These are phyloP conservation scores for Drosophila santomea DNA, from an alignment of 1,140 invertebrate genomes.

Conservation along the genomic window DNA sequence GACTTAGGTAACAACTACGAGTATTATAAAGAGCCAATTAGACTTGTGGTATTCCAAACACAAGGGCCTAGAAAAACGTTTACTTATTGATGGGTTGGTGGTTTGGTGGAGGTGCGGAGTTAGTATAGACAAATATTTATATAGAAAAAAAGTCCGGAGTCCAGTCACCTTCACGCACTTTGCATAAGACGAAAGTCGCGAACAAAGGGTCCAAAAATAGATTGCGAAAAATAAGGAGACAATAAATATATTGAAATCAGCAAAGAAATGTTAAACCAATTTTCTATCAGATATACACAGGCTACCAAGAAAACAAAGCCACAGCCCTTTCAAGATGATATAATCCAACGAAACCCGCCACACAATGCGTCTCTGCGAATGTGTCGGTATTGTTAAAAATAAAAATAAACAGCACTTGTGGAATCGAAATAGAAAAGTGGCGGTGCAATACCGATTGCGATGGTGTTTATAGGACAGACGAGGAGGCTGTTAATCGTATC, in stretches of 20 bases:
- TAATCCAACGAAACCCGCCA: slow-evolving; percentile 20
- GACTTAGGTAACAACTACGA: too few species aligned
- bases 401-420: slow-evolving; percentile 26
- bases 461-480: neutral
- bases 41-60: slow-evolving; percentile 15
- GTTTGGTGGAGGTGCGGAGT: neutral
- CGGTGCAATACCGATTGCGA: slow-evolving; percentile 29
- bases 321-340: slow-evolving; percentile 33
- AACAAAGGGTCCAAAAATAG: slow-evolving; percentile 36
- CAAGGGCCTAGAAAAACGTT: slow-evolving; percentile 25
- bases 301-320: neutral
- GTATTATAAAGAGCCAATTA: too few species aligned
- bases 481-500: slow-evolving; percentile 19
- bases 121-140: too few species aligned
- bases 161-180: slow-evolving; percentile 40
- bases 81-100: slow-evolving; percentile 1
- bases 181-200: slow-evolving; percentile 28
- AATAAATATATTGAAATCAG: slow-evolving; percentile 13
- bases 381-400: slow-evolving; percentile 15
- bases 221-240: slow-evolving; percentile 32
- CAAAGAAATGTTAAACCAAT: slow-evolving; percentile 30
- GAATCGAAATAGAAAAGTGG: slow-evolving; percentile 9
- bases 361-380: slow-evolving; percentile 20
- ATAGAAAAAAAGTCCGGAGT: slow-evolving; percentile 13
- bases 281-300: slow-evolving; percentile 17